Evolutionary conservation across 2,797 vertebrate species (phyloP).

Genomic region (Microtus californicus): DNA sequence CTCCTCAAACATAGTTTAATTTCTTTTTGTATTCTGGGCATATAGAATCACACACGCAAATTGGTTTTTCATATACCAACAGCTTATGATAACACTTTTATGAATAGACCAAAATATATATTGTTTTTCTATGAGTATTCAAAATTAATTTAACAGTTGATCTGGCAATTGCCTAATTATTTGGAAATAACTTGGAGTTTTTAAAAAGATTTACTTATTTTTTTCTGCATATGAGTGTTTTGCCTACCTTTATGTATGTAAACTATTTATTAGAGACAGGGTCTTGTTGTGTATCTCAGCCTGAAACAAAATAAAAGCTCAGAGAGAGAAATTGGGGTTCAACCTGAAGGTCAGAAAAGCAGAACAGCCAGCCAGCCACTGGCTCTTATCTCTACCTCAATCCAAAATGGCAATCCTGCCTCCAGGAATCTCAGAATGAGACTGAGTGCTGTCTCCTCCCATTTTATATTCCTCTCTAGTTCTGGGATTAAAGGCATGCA

Average conservation of each 20-base stretch:
- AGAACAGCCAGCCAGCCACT: too few relatives aligned
- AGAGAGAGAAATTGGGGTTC: too few relatives aligned
- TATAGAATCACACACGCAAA: background rate
- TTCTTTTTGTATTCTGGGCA: background rate
- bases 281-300: background rate
- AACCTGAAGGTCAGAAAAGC: too few relatives aligned
- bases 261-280: background rate
- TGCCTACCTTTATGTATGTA: background rate
- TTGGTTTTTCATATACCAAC: background rate
- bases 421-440: too few relatives aligned
- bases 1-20: background rate
- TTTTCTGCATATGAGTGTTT: background rate
- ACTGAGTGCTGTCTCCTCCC: too few relatives aligned
- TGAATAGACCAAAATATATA: background rate
- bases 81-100: constrained; percentile 26
- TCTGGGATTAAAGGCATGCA: too few relatives aligned
- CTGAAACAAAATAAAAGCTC: background rate
- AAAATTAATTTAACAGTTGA: constrained; percentile 14
- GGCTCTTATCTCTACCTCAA: too few relatives aligned
- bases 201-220: background rate
- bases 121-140: background rate
- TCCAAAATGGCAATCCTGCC: too few relatives aligned
- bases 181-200: background rate
- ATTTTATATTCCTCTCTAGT: too few relatives aligned
- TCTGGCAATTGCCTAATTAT: background rate